phyloP scores from a whole-genome alignment of 2,888 invertebrate species.

The Opisthograptis luteolata region DNA sequence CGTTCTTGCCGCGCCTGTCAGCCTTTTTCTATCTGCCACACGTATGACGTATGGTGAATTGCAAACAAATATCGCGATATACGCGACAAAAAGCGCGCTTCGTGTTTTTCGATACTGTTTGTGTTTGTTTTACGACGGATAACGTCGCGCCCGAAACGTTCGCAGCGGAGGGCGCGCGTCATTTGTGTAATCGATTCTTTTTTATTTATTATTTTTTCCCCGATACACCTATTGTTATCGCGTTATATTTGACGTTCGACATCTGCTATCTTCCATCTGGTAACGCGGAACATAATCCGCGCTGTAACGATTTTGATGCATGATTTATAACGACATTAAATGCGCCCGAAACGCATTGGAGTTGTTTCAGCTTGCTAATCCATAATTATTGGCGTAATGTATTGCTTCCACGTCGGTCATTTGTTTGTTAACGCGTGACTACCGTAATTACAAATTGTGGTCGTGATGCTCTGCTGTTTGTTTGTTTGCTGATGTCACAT shows the following conservation, averaged over 20 bases:
- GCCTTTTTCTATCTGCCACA: constrained; percentile 47
- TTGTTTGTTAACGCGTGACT: constrained; percentile 59
- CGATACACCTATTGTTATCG: constrained; percentile 33
- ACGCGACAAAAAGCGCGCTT: constrained; percentile 43
- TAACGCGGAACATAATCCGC: constrained; percentile 42
- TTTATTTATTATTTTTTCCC: constrained; percentile 49
- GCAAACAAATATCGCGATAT: constrained; percentile 63
- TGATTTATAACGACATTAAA: constrained; percentile 57
- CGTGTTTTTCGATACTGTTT: constrained; percentile 51
- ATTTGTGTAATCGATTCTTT: constrained; percentile 58
- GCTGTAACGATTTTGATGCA: constrained; percentile 43
- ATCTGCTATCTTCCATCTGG: constrained; percentile 45
- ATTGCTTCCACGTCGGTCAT: constrained; percentile 55
- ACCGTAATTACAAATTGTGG: constrained; percentile 59
- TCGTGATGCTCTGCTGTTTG: constrained; percentile 43
- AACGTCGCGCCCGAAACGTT: constrained; percentile 48
- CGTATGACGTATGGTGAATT: constrained; percentile 58
- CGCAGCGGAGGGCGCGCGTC: constrained; percentile 42
- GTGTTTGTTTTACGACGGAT: constrained; percentile 50
- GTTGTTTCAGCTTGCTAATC: constrained; percentile 62
- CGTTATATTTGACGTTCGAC: constrained; percentile 28
- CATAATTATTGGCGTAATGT: constrained; percentile 62
- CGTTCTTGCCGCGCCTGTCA: constrained; percentile 48
- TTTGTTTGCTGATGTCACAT: constrained; percentile 39
- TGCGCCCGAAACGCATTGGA: constrained; percentile 56